These are phyloP conservation scores for Ptilonorhynchus violaceus DNA, from an alignment of 2,113 vertebrate species.

Conservation along the genomic window DNA sequence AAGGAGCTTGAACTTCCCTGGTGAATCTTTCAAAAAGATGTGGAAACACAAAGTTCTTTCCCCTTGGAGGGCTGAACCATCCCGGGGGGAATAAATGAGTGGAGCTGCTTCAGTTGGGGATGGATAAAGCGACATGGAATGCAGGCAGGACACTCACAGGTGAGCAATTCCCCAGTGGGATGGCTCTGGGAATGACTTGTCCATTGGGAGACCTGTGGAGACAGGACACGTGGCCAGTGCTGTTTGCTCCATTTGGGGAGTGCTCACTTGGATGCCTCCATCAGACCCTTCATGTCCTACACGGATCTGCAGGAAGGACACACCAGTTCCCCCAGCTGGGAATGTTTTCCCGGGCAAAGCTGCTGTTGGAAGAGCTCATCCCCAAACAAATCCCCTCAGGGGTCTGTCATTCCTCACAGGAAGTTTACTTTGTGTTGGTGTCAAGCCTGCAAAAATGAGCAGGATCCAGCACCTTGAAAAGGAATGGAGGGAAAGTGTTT, in stretches of 20 bases:
- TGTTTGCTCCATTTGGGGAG: neutral
- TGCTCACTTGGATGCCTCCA: neutral
- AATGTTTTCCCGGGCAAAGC: neutral
- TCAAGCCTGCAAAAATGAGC: neutral
- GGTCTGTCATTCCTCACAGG: neutral
- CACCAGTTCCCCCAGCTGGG: neutral
- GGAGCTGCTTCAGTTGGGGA: neutral
- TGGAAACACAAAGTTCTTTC: neutral
- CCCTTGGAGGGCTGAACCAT: neutral
- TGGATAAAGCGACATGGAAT: rapidly evolving
- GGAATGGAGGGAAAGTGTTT: neutral
- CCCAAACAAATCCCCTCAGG: neutral
- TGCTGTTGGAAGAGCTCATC: neutral
- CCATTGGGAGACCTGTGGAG: rapidly evolving
- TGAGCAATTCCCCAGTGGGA: rapidly evolving
- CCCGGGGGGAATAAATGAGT: neutral
- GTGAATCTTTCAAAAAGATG: neutral
- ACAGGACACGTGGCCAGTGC: rapidly evolving
- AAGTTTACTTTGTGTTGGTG: rapidly evolving
- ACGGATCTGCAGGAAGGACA: rapidly evolving
- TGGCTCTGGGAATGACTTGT: rapidly evolving
- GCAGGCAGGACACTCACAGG: neutral
- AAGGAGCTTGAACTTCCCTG: neutral
- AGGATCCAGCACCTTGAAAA: neutral
- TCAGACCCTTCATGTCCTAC: rapidly evolving